phyloP scores from a whole-genome alignment of 2,797 vertebrate species.

The Alfaro cultratus region DNA sequence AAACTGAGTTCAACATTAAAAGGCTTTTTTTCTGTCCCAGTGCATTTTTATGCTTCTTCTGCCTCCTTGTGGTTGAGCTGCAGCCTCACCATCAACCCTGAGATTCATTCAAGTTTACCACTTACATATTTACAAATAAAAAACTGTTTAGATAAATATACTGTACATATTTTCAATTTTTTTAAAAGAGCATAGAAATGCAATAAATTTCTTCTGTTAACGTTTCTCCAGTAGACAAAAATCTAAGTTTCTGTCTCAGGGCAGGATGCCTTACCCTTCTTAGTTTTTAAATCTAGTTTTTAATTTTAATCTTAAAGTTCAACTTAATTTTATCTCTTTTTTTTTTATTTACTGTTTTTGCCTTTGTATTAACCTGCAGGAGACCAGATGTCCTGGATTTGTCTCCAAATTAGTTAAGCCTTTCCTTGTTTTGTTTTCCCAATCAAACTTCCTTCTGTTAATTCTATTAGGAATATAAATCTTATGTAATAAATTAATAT shows the following conservation, averaged over 20 bases:
- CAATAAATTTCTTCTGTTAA: conserved; percentile 20
- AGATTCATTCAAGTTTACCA: conserved; percentile 1
- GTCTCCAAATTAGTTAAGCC: background rate
- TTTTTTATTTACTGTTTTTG: background rate
- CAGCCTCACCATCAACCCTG: conserved; percentile 29
- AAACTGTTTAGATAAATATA: conserved; percentile 29
- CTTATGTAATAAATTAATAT: background rate
- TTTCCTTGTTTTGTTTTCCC: background rate
- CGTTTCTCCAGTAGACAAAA: background rate
- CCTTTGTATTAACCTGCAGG: conserved; percentile 26
- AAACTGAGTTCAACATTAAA: conserved; percentile 70
- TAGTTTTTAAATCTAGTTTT: background rate
- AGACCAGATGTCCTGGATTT: conserved; percentile 21
- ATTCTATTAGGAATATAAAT: background rate
- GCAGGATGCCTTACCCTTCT: background rate
- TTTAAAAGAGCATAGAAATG: conserved; percentile 20
- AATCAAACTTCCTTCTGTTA: background rate
- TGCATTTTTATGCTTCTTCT: conserved; percentile 39
- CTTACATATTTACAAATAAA: conserved; percentile 31
- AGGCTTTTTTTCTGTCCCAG: conserved; percentile 41
- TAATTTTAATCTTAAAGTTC: background rate
- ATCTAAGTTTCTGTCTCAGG: background rate
- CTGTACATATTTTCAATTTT: conserved; percentile 62
- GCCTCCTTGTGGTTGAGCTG: conserved; percentile 29
- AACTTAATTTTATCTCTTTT: background rate